Evolutionary conservation across 2,113 vertebrate genomes (phyloP).

Genomic region (Chelonoidis abingdonii): DNA sequence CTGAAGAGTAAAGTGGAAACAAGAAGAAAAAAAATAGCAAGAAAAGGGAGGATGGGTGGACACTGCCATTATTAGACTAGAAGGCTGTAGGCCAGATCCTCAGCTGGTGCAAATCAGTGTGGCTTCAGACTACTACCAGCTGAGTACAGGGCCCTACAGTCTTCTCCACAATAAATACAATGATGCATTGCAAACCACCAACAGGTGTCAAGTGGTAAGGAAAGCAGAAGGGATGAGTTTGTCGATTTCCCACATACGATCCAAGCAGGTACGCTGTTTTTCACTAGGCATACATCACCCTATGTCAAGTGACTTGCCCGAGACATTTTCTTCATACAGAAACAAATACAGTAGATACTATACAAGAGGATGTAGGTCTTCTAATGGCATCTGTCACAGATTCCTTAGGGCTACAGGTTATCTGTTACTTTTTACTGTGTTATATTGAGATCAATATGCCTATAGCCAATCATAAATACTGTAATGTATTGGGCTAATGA

Average conservation of each 20-base stretch:
- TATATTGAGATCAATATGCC: slow-evolving; percentile 54
- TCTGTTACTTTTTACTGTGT: slow-evolving; percentile 8
- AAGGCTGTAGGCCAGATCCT: neutral
- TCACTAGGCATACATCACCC: neutral
- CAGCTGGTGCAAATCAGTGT: accelerated
- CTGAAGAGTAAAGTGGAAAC: slow-evolving; percentile 6
- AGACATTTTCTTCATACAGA: neutral
- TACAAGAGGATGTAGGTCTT: neutral
- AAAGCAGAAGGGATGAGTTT: neutral
- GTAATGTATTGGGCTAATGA: slow-evolving; percentile 70
- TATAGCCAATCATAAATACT: slow-evolving; percentile 64
- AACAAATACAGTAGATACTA: neutral
- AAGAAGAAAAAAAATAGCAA: neutral
- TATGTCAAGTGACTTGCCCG: neutral
- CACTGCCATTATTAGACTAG: neutral
- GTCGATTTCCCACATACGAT: neutral
- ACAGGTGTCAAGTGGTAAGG: neutral
- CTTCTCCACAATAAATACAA: too few relatives aligned
- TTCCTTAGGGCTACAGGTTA: neutral
- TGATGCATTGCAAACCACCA: too few relatives aligned
- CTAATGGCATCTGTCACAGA: neutral
- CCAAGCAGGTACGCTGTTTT: neutral
- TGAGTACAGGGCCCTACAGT: neutral
- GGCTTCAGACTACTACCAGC: neutral
- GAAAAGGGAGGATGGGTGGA: neutral